These are phyloP conservation scores for Bedellia somnulentella DNA, from an alignment of 2,888 invertebrate species.

Conservation along the genomic window DNA sequence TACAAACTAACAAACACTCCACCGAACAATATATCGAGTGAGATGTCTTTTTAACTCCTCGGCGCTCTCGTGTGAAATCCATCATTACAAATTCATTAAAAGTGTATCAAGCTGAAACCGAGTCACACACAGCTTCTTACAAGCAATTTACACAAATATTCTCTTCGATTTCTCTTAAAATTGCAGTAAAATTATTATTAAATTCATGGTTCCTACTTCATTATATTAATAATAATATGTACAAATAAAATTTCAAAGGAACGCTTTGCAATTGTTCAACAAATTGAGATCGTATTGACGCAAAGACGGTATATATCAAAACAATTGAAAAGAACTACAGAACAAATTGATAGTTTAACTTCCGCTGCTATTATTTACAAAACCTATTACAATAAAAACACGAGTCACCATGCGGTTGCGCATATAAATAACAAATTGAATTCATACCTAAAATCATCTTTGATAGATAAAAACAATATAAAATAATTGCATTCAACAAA, in stretches of 20 bases:
- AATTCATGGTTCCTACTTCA: conserved; percentile 54
- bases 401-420: conserved; percentile 52
- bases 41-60: background rate
- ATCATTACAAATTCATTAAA: no score
- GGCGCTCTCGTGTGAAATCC: no score
- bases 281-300: conserved; percentile 61
- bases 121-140: conserved; percentile 27
- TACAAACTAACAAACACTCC: conserved; percentile 26
- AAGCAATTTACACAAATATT: background rate
- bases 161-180: background rate
- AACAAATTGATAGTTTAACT: background rate
- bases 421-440: conserved; percentile 59
- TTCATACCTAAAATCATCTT: conserved; percentile 57
- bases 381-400: conserved; percentile 29
- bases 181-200: conserved; percentile 43
- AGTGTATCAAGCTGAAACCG: no score
- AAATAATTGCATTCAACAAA: conserved; percentile 62
- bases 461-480: conserved; percentile 59
- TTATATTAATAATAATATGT: conserved; percentile 38
- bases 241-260: conserved; percentile 62
- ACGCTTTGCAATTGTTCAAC: conserved; percentile 62
- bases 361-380: conserved; percentile 45
- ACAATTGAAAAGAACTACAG: conserved; percentile 17
- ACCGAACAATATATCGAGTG: background rate
- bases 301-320: conserved; percentile 55